Conservation (phyloP, 2,888 invertebrate genomes). For the Abscondita cerata region DNA sequence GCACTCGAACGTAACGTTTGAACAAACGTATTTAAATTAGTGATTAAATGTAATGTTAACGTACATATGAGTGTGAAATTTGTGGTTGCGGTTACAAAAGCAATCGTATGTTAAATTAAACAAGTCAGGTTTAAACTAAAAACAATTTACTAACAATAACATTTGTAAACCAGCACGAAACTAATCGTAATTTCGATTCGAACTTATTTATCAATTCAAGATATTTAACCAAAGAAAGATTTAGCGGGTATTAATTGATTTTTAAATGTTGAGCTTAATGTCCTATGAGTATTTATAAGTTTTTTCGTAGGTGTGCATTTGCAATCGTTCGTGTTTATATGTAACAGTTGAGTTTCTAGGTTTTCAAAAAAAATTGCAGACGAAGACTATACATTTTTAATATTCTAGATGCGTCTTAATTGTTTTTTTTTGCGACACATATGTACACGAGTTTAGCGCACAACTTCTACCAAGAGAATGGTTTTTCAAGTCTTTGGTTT, state of each 20-base stretch:
- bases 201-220: conserved; percentile 25
- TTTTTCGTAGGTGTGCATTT: too few relatives aligned
- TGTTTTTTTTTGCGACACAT: neutral
- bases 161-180: conserved; percentile 31
- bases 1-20: too few relatives aligned
- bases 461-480: too few relatives aligned
- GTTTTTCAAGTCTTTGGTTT: too few relatives aligned
- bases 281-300: conserved; percentile 28
- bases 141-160: conserved; percentile 16
- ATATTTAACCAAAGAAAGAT: conserved; percentile 20
- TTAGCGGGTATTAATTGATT: conserved; percentile 34
- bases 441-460: too few relatives aligned
- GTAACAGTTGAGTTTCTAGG: conserved; percentile 3
- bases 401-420: neutral
- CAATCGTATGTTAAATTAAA: conserved; percentile 24
- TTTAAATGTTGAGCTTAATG: conserved; percentile 23
- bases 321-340: conserved; percentile 3
- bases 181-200: conserved; percentile 29
- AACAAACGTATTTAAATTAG: too few relatives aligned
- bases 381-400: neutral
- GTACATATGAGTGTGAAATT: conserved; percentile 23
- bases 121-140: conserved; percentile 21
- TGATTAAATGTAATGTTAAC: neutral
- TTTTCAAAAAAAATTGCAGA: neutral
- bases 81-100: conserved; percentile 28